phyloP scores from a whole-genome alignment of 2,113 vertebrate species.

The Trinectes maculatus region DNA sequence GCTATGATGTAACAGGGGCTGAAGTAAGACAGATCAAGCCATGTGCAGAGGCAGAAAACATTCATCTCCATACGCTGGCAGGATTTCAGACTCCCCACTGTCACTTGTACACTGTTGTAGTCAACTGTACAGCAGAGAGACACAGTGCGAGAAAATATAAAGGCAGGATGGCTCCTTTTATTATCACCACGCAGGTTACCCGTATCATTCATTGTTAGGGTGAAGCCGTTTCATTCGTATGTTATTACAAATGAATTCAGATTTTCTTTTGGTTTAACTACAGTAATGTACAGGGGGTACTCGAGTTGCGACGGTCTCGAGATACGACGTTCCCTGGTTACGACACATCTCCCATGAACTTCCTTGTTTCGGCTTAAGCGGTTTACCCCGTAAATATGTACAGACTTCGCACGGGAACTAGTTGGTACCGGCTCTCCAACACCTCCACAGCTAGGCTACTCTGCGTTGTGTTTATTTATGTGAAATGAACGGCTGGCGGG shows the following conservation, averaged over 20 bases:
- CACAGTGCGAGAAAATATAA: background rate
- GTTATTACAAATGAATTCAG: background rate
- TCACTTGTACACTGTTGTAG: conserved; percentile 14
- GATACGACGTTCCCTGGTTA: too few relatives aligned
- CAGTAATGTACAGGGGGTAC: too few relatives aligned
- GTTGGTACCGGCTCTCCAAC: too few relatives aligned
- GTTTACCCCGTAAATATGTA: too few relatives aligned
- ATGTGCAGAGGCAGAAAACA: conserved; percentile 54
- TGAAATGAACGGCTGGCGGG: too few relatives aligned
- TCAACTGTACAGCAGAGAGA: conserved; percentile 19
- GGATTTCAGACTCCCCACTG: conserved; percentile 28
- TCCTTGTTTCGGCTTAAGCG: too few relatives aligned
- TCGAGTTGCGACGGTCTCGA: too few relatives aligned
- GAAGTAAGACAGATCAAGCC: conserved; percentile 60
- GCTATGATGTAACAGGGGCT: conserved; percentile 66
- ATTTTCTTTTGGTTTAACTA: background rate
- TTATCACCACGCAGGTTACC: background rate
- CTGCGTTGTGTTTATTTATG: too few relatives aligned
- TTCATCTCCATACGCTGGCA: conserved; percentile 40
- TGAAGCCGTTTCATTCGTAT: background rate
- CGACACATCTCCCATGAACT: too few relatives aligned
- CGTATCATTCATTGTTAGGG: background rate
- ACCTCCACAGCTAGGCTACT: too few relatives aligned
- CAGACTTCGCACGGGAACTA: too few relatives aligned
- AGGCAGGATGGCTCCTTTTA: conserved; percentile 4